A percentile compares a stretch with the other conserved stretches of the same genome.
These are phyloP conservation scores for Gymnoscopelus braueri DNA, from an alignment of 2,797 vertebrate genomes.

Conservation along the genomic window DNA sequence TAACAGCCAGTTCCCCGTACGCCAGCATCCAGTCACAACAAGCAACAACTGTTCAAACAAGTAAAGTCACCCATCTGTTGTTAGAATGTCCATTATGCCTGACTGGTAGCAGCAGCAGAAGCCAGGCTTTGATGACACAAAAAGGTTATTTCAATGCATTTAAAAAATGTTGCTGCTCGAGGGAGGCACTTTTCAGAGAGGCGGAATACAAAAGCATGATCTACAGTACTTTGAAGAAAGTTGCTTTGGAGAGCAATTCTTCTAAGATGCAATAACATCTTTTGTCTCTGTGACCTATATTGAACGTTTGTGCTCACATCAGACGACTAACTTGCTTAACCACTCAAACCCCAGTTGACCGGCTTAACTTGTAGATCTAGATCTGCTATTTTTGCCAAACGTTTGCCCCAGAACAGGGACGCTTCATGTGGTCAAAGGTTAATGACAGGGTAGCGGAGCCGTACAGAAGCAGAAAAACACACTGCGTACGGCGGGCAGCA, in stretches of 20 bases:
- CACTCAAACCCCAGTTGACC: neutral
- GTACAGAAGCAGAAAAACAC: neutral
- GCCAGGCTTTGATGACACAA: too few species aligned
- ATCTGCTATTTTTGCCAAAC: too few species aligned
- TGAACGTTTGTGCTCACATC: neutral
- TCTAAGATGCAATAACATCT: neutral
- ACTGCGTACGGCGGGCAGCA: neutral
- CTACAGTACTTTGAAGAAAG: too few species aligned
- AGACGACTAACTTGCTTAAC: neutral
- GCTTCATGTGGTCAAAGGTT: too few species aligned
- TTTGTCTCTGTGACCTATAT: slow-evolving; percentile 1
- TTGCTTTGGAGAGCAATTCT: too few species aligned
- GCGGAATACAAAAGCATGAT: too few species aligned
- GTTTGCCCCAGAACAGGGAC: too few species aligned
- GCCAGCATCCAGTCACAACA: slow-evolving; percentile 14
- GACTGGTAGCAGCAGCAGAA: neutral
- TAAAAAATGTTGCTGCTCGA: too few species aligned
- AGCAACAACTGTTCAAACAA: slow-evolving; percentile 1
- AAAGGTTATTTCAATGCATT: too few species aligned
- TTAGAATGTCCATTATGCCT: slow-evolving; percentile 9
- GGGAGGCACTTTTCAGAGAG: too few species aligned
- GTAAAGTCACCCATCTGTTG: slow-evolving; percentile 18
- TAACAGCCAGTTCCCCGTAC: slow-evolving; percentile 23
- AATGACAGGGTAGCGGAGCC: too few species aligned
- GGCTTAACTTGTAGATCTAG: too few species aligned